These are phyloP conservation scores for Haliclona indistincta DNA, from an alignment of 37 sponge, comb jelly and placozoan species.

Conservation along the genomic window DNA sequence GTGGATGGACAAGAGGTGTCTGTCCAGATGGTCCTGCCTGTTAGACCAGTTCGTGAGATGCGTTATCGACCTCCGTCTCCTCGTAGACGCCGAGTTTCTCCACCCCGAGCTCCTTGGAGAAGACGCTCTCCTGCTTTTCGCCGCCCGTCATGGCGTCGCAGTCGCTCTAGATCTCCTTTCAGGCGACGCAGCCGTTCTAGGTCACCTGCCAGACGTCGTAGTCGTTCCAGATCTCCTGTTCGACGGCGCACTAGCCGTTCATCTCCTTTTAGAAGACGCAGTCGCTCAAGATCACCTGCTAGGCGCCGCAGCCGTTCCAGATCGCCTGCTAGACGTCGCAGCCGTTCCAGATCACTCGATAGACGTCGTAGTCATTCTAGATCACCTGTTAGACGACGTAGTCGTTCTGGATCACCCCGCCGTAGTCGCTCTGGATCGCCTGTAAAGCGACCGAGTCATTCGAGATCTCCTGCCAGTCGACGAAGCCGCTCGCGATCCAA, in stretches of 20 bases:
- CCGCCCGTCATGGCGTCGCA: neutral
- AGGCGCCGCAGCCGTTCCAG: neutral
- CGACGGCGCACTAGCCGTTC: neutral
- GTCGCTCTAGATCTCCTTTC: constrained; percentile 3
- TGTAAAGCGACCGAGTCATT: neutral
- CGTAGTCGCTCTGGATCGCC: neutral
- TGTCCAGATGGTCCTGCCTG: constrained; percentile 64
- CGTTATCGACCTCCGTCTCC: neutral
- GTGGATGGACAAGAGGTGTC: constrained; percentile 75
- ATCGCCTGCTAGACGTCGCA: neutral
- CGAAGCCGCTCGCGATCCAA: neutral
- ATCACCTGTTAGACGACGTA: constrained; percentile 5
- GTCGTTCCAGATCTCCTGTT: neutral
- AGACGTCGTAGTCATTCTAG: neutral
- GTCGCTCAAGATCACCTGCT: constrained; percentile 7
- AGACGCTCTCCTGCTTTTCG: constrained; percentile 5
- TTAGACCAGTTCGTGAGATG: constrained; percentile 22
- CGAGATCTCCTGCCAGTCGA: constrained; percentile 13
- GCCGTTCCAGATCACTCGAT: constrained; percentile 1
- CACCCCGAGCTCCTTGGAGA: constrained; percentile 24
- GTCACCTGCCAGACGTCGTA: constrained; percentile 4
- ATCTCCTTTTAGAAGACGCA: constrained; percentile 5
- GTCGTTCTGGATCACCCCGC: neutral
- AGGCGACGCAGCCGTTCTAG: constrained; percentile 2
- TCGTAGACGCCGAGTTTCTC: constrained; percentile 9